phyloP scores from a whole-genome alignment of 2,888 invertebrate genomes.

The Eupithecia dodoneata region DNA sequence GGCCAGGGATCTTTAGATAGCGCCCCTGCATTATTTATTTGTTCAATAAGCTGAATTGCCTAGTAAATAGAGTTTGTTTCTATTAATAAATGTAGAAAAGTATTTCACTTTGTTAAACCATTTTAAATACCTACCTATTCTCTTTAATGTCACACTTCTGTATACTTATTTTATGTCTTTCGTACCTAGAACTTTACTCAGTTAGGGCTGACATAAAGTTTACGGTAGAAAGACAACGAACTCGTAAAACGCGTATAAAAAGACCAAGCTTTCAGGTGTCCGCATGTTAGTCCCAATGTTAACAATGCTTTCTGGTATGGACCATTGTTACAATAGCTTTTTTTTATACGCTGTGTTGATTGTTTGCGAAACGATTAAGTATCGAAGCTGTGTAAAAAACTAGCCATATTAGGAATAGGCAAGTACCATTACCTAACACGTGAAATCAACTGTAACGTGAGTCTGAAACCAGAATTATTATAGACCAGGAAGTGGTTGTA shows the following conservation, averaged over 20 bases:
- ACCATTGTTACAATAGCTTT: constrained; percentile 25
- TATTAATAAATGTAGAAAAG: constrained; percentile 54
- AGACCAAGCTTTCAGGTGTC: constrained; percentile 56
- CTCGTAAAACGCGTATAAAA: constrained; percentile 75
- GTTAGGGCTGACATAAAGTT: constrained; percentile 65
- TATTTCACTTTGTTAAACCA: constrained; percentile 43
- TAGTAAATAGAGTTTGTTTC: constrained; percentile 61
- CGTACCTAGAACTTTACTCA: background rate
- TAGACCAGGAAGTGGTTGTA: constrained; percentile 44
- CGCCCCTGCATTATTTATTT: constrained; percentile 79
- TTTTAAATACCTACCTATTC: background rate
- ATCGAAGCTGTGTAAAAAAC: constrained; percentile 36
- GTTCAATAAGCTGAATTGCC: constrained; percentile 77
- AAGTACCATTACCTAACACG: constrained; percentile 38
- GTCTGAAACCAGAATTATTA: constrained; percentile 37
- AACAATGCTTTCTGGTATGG: constrained; percentile 36
- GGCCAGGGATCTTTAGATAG: constrained; percentile 76
- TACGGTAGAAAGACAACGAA: constrained; percentile 78
- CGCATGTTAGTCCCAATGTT: constrained; percentile 35
- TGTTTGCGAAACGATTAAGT: constrained; percentile 37
- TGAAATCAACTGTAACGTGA: constrained; percentile 37
- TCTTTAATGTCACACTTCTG: background rate
- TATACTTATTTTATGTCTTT: constrained; percentile 1
- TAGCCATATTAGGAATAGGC: constrained; percentile 34
- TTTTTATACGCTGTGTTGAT: constrained; percentile 28